Conservation (phyloP, 2,113 vertebrate species). For the Tetrax tetrax region DNA sequence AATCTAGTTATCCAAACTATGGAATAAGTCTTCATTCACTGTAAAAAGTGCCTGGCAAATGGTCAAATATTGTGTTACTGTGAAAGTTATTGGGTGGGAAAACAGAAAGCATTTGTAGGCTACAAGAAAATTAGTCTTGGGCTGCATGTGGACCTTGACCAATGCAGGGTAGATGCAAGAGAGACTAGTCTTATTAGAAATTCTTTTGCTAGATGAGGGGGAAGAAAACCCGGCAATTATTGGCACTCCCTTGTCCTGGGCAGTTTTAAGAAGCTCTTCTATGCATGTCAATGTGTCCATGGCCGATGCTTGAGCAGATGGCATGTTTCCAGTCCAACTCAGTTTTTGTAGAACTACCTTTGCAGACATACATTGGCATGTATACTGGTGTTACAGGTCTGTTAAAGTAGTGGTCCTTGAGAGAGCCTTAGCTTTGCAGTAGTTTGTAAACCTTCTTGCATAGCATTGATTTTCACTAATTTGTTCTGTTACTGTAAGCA, state of each 20-base stretch:
- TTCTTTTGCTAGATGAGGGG: not conserved
- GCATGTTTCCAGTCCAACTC: not conserved
- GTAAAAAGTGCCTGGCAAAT: not conserved
- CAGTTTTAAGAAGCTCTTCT: not conserved
- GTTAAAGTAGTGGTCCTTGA: not conserved
- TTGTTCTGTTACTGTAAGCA: not conserved
- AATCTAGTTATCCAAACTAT: not conserved
- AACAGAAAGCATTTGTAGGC: not conserved
- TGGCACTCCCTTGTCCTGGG: not conserved
- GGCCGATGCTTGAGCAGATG: not conserved
- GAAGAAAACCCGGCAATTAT: accelerated
- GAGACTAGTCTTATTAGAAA: not conserved
- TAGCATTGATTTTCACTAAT: not conserved
- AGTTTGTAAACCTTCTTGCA: not conserved
- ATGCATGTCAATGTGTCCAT: accelerated
- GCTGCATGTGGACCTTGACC: not conserved
- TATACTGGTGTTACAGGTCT: not conserved
- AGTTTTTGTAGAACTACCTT: not conserved
- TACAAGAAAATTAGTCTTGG: not conserved
- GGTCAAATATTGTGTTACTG: not conserved
- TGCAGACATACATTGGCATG: not conserved
- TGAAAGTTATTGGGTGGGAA: not conserved
- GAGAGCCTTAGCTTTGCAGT: not conserved
- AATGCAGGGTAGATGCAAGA: not conserved
- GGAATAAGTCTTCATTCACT: not conserved